Evolutionary conservation across 2,113 vertebrate species (phyloP), one percentile per base, ranked within the genome.

Genomic region (Micronisus gabar): DNA sequence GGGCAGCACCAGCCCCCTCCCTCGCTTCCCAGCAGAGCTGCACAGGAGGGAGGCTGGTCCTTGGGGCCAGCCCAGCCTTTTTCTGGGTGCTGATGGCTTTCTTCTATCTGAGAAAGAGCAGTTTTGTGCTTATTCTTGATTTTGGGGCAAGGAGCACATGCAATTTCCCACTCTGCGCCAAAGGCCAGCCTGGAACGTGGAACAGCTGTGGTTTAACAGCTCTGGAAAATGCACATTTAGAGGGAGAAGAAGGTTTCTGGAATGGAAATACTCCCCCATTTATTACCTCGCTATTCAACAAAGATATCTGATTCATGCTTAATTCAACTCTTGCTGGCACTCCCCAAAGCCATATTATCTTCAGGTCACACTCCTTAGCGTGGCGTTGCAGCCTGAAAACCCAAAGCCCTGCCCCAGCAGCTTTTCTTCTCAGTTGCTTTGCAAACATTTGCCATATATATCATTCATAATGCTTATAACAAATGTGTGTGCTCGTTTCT

Each of bases 381-480:
- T 47, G 17, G 36, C 30, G 20, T 10, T 75, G 76, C 68, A 47
- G 76, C 10, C 45, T 87, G 79, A 66, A 93, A 79, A 34, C 70
- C 59, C 84, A 26, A 18, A 66, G 81, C 85, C 89, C 89, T 97
- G 70, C 87, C 78, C 84, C 71, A 66, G 89, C 74, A 80, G 45
- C 71, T 58, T 91, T 95, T 91, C 73, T 91, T 81, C 89, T 70
- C 62, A 16, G 29, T 21, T 73, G 20, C 79, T 95, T 86, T 96
- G 78, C 91, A 97, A 97, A 93, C 94, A 97, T 91, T 88, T 90
- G 50, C 78, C 50, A 27, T 62, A 36, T 66, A 12, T 66, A 88
- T 86, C 81, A 91, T 25, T 71, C 65, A 47, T 34, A 90, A 36
- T 7, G 26, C 50, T 50, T 50, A 14, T 30, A 74, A 47, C 71